Percentiles rank a stretch among this genome's conserved stretches.
These are phyloP conservation scores for Xestia ashworthii DNA, from an alignment of 2,888 invertebrate species.

Conservation along the genomic window DNA sequence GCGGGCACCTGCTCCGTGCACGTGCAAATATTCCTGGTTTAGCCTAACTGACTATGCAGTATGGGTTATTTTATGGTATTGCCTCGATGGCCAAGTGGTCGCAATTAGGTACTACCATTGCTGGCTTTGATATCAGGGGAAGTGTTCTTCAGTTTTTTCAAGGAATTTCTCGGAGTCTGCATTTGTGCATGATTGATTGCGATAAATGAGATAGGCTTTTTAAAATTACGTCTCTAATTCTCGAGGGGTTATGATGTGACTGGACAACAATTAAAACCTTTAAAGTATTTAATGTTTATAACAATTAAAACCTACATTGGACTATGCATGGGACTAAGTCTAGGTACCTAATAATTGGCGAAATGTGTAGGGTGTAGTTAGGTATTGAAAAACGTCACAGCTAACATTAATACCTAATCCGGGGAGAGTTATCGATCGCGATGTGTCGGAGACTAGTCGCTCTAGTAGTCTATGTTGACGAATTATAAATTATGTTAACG, in stretches of 20 bases:
- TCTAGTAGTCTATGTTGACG: background rate
- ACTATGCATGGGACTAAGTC: background rate
- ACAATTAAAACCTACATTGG: background rate
- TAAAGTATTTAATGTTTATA: no score
- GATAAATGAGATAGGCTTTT: background rate
- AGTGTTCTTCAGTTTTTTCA: background rate
- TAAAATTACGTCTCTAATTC: background rate
- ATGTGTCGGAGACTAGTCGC: background rate
- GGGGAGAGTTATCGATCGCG: background rate
- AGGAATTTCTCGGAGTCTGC: background rate
- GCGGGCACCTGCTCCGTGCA: background rate
- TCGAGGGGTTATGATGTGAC: no score
- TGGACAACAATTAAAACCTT: background rate
- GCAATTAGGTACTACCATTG: background rate
- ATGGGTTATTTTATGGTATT: no score
- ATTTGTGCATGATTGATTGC: background rate
- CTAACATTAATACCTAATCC: background rate
- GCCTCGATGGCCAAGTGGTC: background rate
- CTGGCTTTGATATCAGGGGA: background rate
- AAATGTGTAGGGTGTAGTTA: background rate
- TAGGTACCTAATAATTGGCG: background rate
- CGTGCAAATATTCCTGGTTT: no score
- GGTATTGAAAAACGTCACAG: background rate
- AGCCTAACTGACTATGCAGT: no score
- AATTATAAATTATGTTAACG: background rate